Base-by-base conservation (phyloP, 2,113 vertebrate species). In the Pimephales promelas region DNA sequence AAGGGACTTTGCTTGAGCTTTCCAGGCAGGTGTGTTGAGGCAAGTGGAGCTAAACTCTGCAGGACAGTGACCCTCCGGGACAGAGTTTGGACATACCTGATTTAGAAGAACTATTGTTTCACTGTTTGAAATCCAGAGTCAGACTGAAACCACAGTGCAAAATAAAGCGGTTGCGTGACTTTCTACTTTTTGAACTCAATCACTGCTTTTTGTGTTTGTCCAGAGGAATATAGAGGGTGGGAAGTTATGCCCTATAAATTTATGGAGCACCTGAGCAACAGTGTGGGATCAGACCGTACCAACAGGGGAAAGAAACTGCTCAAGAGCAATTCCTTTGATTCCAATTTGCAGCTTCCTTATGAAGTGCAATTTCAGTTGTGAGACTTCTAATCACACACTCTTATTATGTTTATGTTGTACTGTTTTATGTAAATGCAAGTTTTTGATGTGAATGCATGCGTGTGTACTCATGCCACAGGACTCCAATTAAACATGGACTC, bases 401-500 rank as follows among this genome's bases (percentile, higher is more conserved):
- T 79, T 66, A 79, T 59, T 40, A 62, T 74, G 56, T 62, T 57
- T 82, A 56, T 26, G 61, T 83, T 40, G 34, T 57, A 68, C 20
- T 43, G 76, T 47, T 79, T 79, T 62, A 79, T 79, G 78, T 66
- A 79, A 79, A 79, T 74, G 14, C 20, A 8, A 31, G 34, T 57
- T 36, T 64, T 24, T 77, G 47, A 47, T 77, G 47, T 36, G 70
- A 4, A 9, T 28, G 22, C 10, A 7, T 28, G 47, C 10, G 11
- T n/a, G 11, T n/a, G 54, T 71, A 14, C 26, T 72, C 77, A 10
- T 71, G 45, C 28, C 82, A 26, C 31, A 64, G 45, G 49, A 52
- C 74, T 59, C 74, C 61, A 84, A 79, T 78, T 84, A 84, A 77
- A 40, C 20, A 64, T 34, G 9, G 56, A 45, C 72, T 64, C 73